Evolutionary conservation across 1,140 invertebrate species (phyloP).

Genomic region (Diorhabda sublineata): DNA sequence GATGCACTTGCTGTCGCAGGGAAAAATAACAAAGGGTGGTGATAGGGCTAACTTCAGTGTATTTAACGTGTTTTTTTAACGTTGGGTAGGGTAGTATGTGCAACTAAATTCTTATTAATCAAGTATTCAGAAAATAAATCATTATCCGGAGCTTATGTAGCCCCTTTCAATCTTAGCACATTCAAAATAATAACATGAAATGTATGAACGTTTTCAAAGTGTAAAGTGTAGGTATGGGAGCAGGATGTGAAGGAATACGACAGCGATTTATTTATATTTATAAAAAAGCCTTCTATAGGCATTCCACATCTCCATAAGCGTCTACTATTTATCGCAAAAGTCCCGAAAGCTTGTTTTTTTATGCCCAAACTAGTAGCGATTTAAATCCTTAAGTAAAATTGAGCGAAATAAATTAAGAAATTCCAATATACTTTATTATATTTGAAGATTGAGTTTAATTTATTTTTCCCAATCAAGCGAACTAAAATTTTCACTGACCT

Average conservation of each 20-base stretch:
- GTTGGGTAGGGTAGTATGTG: slow-evolving; percentile 24
- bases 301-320: slow-evolving; percentile 37
- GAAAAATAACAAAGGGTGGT: slow-evolving; percentile 31
- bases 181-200: slow-evolving; percentile 30
- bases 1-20: slow-evolving; percentile 47
- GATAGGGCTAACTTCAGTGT: slow-evolving; percentile 11
- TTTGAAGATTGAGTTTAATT: slow-evolving; percentile 20
- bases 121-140: slow-evolving; percentile 46
- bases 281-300: slow-evolving; percentile 39
- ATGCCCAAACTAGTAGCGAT: slow-evolving; percentile 35
- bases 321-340: slow-evolving; percentile 11
- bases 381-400: slow-evolving; percentile 7
- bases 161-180: slow-evolving; percentile 31
- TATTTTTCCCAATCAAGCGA: slow-evolving; percentile 16
- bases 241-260: slow-evolving; percentile 35
- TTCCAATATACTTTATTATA: slow-evolving; percentile 1
- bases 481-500: slow-evolving; percentile 39
- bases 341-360: slow-evolving; percentile 21
- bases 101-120: slow-evolving; percentile 25
- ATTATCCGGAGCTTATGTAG: slow-evolving; percentile 30
- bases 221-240: slow-evolving; percentile 24
- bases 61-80: slow-evolving; percentile 14
- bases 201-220: slow-evolving; percentile 33
- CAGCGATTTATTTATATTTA: slow-evolving; percentile 38
- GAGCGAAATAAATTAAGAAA: slow-evolving; percentile 19